These are phyloP conservation scores for Hybognathus amarus DNA, from an alignment of 2,797 vertebrate genomes.

Conservation along the genomic window DNA sequence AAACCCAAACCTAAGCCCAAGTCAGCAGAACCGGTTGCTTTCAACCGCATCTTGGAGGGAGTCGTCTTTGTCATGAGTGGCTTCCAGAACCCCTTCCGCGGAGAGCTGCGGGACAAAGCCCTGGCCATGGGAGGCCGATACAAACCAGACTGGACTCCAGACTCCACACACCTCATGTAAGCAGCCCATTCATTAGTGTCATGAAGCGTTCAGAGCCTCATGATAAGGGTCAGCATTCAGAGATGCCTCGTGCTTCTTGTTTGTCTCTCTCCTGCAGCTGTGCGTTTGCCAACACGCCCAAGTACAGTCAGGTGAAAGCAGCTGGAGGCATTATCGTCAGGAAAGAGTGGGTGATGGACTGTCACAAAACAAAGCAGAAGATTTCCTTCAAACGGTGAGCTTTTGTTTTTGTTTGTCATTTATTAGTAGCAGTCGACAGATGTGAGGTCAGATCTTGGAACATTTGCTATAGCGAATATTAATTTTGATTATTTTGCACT, in stretches of 20 bases:
- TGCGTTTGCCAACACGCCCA: conserved; percentile 92
- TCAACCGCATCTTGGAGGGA: conserved; percentile 80
- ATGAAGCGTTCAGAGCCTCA: neutral
- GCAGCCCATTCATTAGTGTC: neutral
- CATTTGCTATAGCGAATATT: neutral
- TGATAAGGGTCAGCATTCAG: neutral
- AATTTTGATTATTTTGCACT: neutral
- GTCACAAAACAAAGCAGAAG: conserved; percentile 82
- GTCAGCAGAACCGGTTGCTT: conserved; percentile 65
- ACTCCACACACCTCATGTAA: conserved; percentile 91
- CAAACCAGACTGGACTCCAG: conserved; percentile 85
- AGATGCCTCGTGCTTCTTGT: neutral
- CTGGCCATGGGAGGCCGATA: conserved; percentile 90
- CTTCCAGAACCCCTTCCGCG: conserved; percentile 91
- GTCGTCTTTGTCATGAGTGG: conserved; percentile 91
- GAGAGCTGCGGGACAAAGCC: conserved; percentile 88
- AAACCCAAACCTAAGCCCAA: conserved; percentile 58
- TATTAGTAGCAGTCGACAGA: neutral
- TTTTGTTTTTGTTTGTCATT: neutral
- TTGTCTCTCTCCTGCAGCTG: conserved; percentile 76
- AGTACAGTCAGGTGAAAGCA: conserved; percentile 89
- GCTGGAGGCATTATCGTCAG: conserved; percentile 86
- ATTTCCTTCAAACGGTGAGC: conserved; percentile 81
- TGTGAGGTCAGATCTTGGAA: too few relatives aligned
- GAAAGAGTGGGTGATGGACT: conserved; percentile 92